Evolutionary conservation across 2,113 vertebrate species (phyloP).

Genomic region (Salminus brasiliensis): DNA sequence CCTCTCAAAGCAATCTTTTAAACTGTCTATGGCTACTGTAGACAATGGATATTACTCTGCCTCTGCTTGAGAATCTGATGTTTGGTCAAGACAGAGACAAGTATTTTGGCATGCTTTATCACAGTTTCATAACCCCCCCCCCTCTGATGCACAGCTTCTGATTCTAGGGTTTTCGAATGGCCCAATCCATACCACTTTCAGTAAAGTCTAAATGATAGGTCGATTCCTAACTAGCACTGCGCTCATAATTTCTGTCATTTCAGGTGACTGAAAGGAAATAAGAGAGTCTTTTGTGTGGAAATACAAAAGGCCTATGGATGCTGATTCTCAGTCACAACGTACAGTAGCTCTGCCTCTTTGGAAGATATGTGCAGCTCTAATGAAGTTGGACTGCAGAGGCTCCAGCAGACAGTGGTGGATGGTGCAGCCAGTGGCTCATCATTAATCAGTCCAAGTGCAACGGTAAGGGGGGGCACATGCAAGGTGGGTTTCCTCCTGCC

Average conservation of each 20-base stretch:
- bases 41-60: background rate
- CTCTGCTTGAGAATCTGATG: background rate
- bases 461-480: slow-evolving; percentile 23
- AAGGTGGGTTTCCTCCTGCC: slow-evolving; percentile 22
- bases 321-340: background rate
- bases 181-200: slow-evolving; percentile 40
- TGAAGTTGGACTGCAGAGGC: slow-evolving; percentile 27
- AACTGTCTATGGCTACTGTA: background rate
- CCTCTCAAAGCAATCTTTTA: background rate
- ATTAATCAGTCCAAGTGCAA: slow-evolving; percentile 48
- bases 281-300: slow-evolving; percentile 17
- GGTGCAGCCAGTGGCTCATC: slow-evolving; percentile 33
- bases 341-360: background rate
- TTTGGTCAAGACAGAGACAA: background rate
- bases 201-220: slow-evolving; percentile 1
- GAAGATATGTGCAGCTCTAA: background rate
- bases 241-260: slow-evolving; percentile 15
- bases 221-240: slow-evolving; percentile 18
- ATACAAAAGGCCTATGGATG: slow-evolving; percentile 7
- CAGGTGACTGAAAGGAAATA: slow-evolving; percentile 10
- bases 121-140: background rate
- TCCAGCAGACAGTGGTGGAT: slow-evolving; percentile 34
- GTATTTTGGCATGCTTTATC: background rate
- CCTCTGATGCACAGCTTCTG: background rate
- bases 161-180: too few species aligned